A percentile compares a stretch with the other conserved stretches of the same genome.
Evolutionary conservation across 2,113 vertebrate species (phyloP).

Genomic region (Azemiops feae): DNA sequence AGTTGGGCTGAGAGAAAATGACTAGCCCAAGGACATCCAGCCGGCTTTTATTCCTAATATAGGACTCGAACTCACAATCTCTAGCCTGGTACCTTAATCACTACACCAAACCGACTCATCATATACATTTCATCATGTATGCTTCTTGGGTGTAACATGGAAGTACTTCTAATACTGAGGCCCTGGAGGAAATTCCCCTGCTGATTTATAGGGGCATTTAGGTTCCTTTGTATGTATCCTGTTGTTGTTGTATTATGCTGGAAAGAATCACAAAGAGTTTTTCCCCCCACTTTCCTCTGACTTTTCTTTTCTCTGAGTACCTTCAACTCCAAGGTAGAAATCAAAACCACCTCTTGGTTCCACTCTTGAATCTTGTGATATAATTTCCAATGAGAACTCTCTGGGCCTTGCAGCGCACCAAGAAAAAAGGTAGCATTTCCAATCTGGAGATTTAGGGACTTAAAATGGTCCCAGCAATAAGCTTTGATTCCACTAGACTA

Average conservation of each 20-base stretch:
- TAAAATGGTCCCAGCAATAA: neutral
- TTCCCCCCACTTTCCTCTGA: neutral
- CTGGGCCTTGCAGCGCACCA: neutral
- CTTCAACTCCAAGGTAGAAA: neutral
- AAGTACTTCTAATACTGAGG: neutral
- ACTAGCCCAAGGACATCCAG: neutral
- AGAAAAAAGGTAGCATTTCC: neutral
- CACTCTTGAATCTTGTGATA: neutral
- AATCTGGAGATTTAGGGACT: neutral
- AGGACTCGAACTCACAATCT: neutral
- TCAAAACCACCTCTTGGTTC: neutral
- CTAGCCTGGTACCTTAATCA: neutral
- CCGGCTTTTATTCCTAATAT: neutral
- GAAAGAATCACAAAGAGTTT: neutral
- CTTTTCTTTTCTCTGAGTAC: neutral
- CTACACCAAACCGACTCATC: neutral
- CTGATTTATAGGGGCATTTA: neutral
- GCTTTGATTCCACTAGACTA: too few relatives aligned
- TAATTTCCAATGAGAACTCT: neutral
- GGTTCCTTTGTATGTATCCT: neutral
- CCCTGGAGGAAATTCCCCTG: neutral
- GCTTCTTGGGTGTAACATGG: neutral
- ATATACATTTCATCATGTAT: neutral
- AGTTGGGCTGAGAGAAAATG: neutral
- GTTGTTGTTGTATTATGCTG: too few relatives aligned